Evolutionary conservation across 2,797 vertebrate genomes (phyloP).

Genomic region (Macropus fuliginosus): DNA sequence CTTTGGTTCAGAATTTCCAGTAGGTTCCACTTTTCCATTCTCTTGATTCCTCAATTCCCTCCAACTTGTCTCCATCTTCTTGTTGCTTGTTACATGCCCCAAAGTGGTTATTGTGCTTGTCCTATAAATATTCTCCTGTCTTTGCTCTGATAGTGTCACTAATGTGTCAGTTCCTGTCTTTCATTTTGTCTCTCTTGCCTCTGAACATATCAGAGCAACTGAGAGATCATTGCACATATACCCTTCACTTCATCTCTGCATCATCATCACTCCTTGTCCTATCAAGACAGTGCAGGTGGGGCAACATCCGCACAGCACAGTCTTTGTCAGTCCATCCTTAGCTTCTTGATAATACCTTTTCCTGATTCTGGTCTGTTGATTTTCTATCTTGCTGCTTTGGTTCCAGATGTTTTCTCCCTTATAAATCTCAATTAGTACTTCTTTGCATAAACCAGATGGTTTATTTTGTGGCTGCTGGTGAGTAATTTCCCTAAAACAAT

Average conservation of each 20-base stretch:
- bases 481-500: neutral
- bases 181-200: neutral
- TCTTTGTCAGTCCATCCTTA: neutral
- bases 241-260: slow-evolving; percentile 11
- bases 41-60: slow-evolving; percentile 47
- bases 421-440: neutral
- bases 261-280: neutral
- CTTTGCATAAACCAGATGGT: neutral
- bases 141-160: neutral
- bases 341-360: slow-evolving; percentile 13
- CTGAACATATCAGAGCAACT: neutral
- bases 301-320: neutral
- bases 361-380: neutral
- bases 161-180: neutral
- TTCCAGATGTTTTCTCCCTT: neutral
- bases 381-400: neutral
- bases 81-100: neutral
- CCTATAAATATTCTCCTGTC: neutral
- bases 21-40: slow-evolving; percentile 82
- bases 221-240: neutral
- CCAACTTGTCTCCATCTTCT: slow-evolving; percentile 13
- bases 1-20: slow-evolving; percentile 88
- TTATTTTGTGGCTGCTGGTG: neutral
- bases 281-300: neutral
- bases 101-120: neutral